phyloP scores from a whole-genome alignment of 2,797 vertebrate species.

The Alosa sapidissima region DNA sequence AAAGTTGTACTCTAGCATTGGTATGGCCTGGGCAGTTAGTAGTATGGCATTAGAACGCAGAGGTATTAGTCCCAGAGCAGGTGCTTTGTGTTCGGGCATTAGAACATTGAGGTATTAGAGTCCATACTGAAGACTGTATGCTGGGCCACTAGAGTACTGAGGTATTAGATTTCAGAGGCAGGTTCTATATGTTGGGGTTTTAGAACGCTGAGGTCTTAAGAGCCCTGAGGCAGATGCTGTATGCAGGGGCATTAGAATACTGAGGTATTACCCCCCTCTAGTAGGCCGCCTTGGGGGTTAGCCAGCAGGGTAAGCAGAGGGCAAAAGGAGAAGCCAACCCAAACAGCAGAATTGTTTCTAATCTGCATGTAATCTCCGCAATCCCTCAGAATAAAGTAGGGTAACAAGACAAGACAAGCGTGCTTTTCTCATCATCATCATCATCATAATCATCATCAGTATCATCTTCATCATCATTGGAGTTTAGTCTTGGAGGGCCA shows the following conservation, averaged over 20 bases:
- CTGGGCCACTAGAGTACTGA: background rate
- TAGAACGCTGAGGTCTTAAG: slow-evolving; percentile 4
- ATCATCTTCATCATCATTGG: background rate
- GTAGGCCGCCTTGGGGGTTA: background rate
- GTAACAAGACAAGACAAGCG: background rate
- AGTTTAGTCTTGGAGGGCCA: background rate
- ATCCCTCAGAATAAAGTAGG: background rate
- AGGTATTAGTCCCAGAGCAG: background rate
- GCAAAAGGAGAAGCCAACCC: background rate
- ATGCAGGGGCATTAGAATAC: background rate
- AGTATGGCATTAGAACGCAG: background rate
- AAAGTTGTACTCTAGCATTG: background rate
- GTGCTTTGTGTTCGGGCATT: background rate
- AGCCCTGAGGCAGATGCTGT: background rate
- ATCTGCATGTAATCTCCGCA: slow-evolving; percentile 29
- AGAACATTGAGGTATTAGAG: background rate
- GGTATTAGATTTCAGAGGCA: background rate
- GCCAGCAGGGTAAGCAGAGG: slow-evolving; percentile 13
- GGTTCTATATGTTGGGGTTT: background rate
- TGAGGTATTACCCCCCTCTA: slow-evolving; percentile 5
- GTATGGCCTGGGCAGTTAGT: background rate
- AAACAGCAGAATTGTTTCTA: slow-evolving; percentile 27
- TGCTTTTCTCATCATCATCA: background rate
- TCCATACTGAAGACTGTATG: background rate
- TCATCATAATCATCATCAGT: background rate